Conservation (phyloP, 1,140 invertebrate species). For the Aphelinus certus region DNA sequence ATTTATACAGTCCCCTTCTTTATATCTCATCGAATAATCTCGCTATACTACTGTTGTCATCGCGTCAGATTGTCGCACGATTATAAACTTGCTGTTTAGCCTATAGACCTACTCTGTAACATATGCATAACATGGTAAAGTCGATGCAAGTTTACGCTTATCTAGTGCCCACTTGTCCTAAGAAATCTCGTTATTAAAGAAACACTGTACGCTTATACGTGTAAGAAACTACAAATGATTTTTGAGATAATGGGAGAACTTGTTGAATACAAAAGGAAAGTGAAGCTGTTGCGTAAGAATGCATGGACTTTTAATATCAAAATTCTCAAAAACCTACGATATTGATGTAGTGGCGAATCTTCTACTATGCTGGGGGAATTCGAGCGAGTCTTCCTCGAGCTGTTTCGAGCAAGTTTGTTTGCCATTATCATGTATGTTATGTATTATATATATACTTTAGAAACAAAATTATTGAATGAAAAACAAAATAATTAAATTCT, state of each 20-base stretch:
- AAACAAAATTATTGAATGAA: constrained; percentile 31
- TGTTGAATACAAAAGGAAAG: neutral
- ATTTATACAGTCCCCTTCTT: constrained; percentile 1
- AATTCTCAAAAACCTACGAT: constrained; percentile 16
- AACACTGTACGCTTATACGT: no score
- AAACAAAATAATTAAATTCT: constrained; percentile 31
- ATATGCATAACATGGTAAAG: constrained; percentile 30
- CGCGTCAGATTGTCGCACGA: constrained; percentile 19
- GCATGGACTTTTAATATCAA: constrained; percentile 30
- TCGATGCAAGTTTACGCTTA: constrained; percentile 38
- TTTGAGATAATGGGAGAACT: no score
- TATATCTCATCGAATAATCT: constrained; percentile 25
- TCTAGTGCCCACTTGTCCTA: neutral
- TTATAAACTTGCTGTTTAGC: constrained; percentile 33
- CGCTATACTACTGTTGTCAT: constrained; percentile 32
- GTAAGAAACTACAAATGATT: no score
- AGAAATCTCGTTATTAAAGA: no score
- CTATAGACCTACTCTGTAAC: constrained; percentile 31
- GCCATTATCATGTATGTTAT: constrained; percentile 34
- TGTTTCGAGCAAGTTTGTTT: constrained; percentile 34
- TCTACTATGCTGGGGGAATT: constrained; percentile 20
- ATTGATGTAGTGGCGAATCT: constrained; percentile 17
- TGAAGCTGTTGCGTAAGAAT: constrained; percentile 12
- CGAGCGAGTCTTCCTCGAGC: constrained; percentile 24
- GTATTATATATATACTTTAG: constrained; percentile 36